These are phyloP conservation scores for Hycleus phaleratus DNA, from an alignment of 1,140 invertebrate genomes.

Conservation along the genomic window DNA sequence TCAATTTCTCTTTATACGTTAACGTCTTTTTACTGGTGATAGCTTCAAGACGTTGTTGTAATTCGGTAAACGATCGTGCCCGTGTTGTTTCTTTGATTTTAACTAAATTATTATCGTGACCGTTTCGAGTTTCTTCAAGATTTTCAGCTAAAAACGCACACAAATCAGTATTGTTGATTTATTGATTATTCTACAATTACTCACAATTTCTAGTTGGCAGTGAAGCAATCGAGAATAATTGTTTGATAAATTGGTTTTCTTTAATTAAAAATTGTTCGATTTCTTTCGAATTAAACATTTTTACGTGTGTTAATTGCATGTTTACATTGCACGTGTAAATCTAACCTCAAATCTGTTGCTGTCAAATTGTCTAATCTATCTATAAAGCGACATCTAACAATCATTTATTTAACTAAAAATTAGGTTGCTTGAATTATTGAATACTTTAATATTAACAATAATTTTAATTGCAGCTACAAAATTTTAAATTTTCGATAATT, in stretches of 20 bases:
- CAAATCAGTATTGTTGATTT: too few species aligned
- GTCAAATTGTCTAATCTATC: too few species aligned
- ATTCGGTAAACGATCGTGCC: conserved; percentile 43
- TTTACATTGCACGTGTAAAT: too few species aligned
- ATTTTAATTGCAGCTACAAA: too few species aligned
- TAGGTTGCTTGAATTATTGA: too few species aligned
- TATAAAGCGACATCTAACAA: too few species aligned
- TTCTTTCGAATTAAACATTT: neutral
- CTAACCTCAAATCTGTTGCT: too few species aligned
- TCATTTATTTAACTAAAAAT: too few species aligned
- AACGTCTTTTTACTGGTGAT: conserved; percentile 43
- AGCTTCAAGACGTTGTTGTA: conserved; percentile 42
- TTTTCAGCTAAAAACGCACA: neutral
- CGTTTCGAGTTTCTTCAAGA: neutral
- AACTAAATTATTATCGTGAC: neutral
- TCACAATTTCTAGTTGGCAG: neutral
- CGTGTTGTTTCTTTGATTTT: conserved; percentile 30
- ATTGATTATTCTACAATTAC: neutral
- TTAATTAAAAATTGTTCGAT: neutral
- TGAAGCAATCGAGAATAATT: neutral
- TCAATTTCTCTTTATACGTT: conserved; percentile 46
- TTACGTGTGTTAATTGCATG: too few species aligned
- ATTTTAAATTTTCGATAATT: too few species aligned
- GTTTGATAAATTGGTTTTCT: neutral
- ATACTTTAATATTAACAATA: too few species aligned